phyloP scores from a whole-genome alignment of 2,113 vertebrate species.

The Carlito syrichta region DNA sequence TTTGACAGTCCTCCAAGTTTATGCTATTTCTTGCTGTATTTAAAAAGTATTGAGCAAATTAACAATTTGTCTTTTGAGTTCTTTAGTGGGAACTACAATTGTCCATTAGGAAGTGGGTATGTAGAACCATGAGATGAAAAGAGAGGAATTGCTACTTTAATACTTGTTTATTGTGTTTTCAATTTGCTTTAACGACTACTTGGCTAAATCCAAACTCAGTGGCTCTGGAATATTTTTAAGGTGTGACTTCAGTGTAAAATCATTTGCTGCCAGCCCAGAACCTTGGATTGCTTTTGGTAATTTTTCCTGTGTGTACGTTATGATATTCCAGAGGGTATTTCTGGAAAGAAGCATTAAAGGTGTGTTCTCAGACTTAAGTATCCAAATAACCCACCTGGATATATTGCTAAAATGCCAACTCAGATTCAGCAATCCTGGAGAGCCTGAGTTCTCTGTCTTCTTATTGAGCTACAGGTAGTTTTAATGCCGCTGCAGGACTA shows the following conservation, averaged over 20 bases:
- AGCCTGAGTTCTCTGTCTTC: neutral
- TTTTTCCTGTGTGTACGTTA: slow-evolving; percentile 87
- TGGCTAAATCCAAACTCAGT: neutral
- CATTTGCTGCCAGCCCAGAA: slow-evolving; percentile 76
- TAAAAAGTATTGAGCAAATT: neutral
- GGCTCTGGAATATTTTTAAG: slow-evolving; percentile 65
- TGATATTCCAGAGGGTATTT: slow-evolving; percentile 73
- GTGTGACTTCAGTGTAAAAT: slow-evolving; percentile 66
- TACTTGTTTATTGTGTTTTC: neutral
- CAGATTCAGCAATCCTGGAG: neutral
- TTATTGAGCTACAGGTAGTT: neutral
- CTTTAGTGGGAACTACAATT: neutral
- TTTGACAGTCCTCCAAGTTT: neutral
- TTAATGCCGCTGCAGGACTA: neutral
- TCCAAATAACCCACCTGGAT: neutral
- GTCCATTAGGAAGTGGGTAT: neutral
- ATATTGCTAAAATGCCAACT: neutral
- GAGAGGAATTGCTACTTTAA: neutral
- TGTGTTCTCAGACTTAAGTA: neutral
- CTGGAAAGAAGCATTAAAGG: slow-evolving; percentile 52
- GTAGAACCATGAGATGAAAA: neutral
- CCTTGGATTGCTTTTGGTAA: slow-evolving; percentile 82
- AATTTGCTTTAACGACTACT: neutral
- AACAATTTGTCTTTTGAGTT: neutral
- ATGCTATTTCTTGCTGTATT: neutral